phyloP scores from a whole-genome alignment of 2,113 vertebrate species.

The Chaenogobius annularis region DNA sequence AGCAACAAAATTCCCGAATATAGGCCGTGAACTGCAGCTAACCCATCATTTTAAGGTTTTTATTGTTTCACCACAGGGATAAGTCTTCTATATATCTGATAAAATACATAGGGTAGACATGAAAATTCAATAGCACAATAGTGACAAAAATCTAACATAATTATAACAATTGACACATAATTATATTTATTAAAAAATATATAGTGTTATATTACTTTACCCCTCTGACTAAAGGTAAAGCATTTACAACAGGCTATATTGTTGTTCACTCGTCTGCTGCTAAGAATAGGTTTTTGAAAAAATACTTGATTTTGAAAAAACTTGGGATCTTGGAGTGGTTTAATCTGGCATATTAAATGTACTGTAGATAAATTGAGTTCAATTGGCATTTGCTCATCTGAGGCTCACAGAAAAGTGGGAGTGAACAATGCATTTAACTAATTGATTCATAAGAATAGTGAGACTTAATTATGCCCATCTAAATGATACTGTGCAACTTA shows the following conservation, averaged over 20 bases:
- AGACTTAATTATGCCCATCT: conserved; percentile 65
- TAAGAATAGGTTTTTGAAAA: conserved; percentile 54
- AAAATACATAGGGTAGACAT: not conserved
- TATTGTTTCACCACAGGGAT: too few species aligned
- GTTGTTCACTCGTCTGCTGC: conserved; percentile 12
- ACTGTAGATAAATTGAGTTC: conserved; percentile 28
- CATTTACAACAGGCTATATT: conserved; percentile 30
- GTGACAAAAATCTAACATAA: too few species aligned
- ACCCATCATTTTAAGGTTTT: too few species aligned
- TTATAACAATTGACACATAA: too few species aligned
- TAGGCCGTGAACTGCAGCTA: too few species aligned
- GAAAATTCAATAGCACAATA: not conserved
- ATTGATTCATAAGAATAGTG: conserved; percentile 53
- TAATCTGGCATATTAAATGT: conserved; percentile 10
- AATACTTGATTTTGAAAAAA: too few species aligned
- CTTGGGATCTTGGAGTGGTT: too few species aligned
- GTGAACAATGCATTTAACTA: conserved; percentile 35
- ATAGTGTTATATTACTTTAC: not conserved
- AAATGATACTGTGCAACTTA: conserved; percentile 43
- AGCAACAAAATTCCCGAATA: too few species aligned
- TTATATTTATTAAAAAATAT: too few species aligned
- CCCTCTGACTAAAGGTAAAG: not conserved
- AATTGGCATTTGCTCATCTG: conserved; percentile 52
- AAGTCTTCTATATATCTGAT: too few species aligned
- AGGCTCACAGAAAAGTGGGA: conserved; percentile 35